Base-by-base conservation (phyloP, 1,140 invertebrate species). In the Scaptomyza pallida region DNA sequence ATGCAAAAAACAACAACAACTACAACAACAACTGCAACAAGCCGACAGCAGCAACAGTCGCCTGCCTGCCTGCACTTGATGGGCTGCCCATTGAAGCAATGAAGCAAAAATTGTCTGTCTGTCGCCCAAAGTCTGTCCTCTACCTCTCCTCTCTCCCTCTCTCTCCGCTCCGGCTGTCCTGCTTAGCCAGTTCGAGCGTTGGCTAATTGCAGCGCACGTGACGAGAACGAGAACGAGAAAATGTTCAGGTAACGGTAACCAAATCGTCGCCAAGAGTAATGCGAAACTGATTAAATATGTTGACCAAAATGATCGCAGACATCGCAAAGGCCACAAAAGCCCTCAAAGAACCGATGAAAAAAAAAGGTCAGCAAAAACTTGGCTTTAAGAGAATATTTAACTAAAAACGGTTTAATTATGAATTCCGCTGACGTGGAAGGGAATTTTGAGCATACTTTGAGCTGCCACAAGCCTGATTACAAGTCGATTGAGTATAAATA, bases 231-330 rank as follows among this genome's bases (percentile, higher is more conserved):
- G 9, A 43, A 26, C 26, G 10, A 17, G 23, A 21, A 6, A 47
- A 26, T 59, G 33, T 30, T 33, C 52, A 51, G 68, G 35, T 56
- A 52, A 43, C 6, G 45, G 68, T 71, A 71, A 71, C 61, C 30
- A 16, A 71, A 71, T 57, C 61, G 68, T 47, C 68, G 68, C 30
- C 61, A 44, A n/a, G 40, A 44, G 68, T 71, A 74, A 74, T 74
- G 72, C 59, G 72, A 74, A 74, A 71, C 72, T 74, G 67, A 71
- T 74, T 74, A 67, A 74, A 64, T 30, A 30, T 64, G 59, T 64
- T 51, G 54, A 10, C 59, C 33, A 70, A 61, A 67, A 37, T 52
- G 30, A 59, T 65, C 52, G 30, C 52, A 47, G 15, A 51, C 48
- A n/a, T n/a, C n/a, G n/a, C 0, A 8, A 26, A 10, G 5, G 23